Evolutionary conservation across 2,888 invertebrate species (phyloP), one percentile per base, ranked within the genome.

Genomic region (Dryobota labecula): DNA sequence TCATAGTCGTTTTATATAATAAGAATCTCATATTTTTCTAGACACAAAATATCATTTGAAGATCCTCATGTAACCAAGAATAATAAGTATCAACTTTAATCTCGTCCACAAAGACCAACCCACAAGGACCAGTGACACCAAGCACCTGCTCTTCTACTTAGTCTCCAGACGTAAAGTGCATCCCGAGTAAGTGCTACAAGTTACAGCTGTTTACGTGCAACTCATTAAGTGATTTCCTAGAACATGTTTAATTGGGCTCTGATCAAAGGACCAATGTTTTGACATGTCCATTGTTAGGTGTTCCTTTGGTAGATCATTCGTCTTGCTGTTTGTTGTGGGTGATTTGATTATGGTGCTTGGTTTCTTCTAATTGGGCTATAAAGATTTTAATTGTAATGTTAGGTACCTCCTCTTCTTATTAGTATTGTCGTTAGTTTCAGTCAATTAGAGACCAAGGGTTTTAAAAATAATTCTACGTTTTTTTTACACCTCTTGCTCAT

Each of bases 261-360:
- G 94, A 95, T 95, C 95, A 95, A 95, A 95, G 95, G 90, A 84
- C 66, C 80, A 82, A 84, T 95, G 93, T 95, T 95, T 94, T 92
- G 92, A 93, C 92, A 85, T 78, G 84, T 80, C 78, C 82, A 87
- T 89, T 87, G 88, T 88, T 86, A 30, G 58, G 77, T 51, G 68
- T 76, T 73, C 70, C 54, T 69, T 60, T 51, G 41, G 45, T 64
- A 57, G 57, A 85, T 72, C 76, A 72, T 73, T 61, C 45, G 68
- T 49, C 51, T 62, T 64, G 36, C 8, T 65, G 30, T 74, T 77
- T 80, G 47, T 75, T 79, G 66, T 24, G 27, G 7, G 18, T 15
- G 24, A 38, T 30, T 66, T 58, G 54, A 56, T 72, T 45, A 66
- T 74, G 70, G 43, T 47, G 18, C 43, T 30, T 49, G 62, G 41